Base-by-base conservation (phyloP, 2,797 vertebrate species). In the Nyctibius grandis region DNA sequence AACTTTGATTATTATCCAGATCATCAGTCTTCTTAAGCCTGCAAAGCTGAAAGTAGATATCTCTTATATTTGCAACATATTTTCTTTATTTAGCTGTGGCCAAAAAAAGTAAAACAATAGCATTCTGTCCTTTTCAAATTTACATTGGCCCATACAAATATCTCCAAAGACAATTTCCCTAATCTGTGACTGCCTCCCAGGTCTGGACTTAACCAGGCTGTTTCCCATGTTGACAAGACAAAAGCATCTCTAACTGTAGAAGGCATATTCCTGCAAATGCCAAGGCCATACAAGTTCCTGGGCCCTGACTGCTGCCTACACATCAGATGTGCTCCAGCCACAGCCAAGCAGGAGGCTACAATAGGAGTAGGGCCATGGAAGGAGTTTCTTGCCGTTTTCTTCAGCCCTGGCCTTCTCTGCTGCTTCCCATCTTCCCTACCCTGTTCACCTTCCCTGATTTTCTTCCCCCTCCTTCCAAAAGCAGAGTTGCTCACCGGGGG, bases 51-150 rank as follows among this genome's bases (percentile, higher is more conserved):
- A 91, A 96, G 89, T 60, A 83, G 72, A 94, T 91, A 80, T 38
- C 19, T 84, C 79, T 91, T 83, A 42, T 69, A 92, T 89, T 95
- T 84, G 40, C 40, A 89, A 69, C 65, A 57, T 69, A 77, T 89
- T 95, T 95, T 95, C 84, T 91, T 90, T 85, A 80, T 83, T 91
- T 94, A 88, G 45, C 61, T 60, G 53, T 69, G 68, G 81, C 88
- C 73, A 95, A 85, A 89, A 90, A 51, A 73, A 68, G 72, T 60
- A 76, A 87, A 94, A 63, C 50, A 91, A 92, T 42, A 85, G 42
- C 48, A 72, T 48, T 25, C 20, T 79, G 42, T 78, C 75, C 68
- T 91, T 85, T 94, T 89, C 54, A 89, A 87, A 96, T 91, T 91
- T 91, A 95, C 68, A 64, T 88, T 87, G 80, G 88, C 75, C 74